These are phyloP conservation scores for Drosophila pseudotakahashii DNA, from an alignment of 2,888 invertebrate species.

Conservation along the genomic window DNA sequence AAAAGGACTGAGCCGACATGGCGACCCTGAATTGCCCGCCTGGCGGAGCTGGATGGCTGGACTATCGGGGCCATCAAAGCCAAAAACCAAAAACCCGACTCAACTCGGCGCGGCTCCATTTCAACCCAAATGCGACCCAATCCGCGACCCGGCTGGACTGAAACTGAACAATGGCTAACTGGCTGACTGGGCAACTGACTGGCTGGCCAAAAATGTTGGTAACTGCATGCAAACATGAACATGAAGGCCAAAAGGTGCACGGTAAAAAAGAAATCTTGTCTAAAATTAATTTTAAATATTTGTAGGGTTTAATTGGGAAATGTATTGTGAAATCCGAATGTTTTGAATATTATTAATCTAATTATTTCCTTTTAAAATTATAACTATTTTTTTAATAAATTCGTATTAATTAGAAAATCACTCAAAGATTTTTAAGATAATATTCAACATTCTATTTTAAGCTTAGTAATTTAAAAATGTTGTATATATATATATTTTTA, in stretches of 20 bases:
- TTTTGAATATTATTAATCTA: too few species aligned
- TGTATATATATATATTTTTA: too few species aligned
- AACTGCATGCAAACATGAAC: slow-evolving; percentile 68
- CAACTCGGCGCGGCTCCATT: slow-evolving; percentile 14
- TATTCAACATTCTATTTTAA: too few species aligned
- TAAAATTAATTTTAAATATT: neutral
- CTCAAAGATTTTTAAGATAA: too few species aligned
- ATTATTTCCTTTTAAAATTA: too few species aligned
- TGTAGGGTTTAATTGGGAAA: too few species aligned
- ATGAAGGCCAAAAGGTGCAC: slow-evolving; percentile 58
- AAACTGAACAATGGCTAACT: slow-evolving; percentile 42
- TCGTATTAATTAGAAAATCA: too few species aligned
- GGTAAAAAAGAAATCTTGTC: slow-evolving; percentile 4
- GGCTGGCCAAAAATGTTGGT: slow-evolving; percentile 58
- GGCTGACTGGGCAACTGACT: slow-evolving; percentile 2
- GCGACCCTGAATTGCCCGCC: slow-evolving; percentile 9
- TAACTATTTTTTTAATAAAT: too few species aligned
- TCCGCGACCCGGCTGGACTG: slow-evolving; percentile 27
- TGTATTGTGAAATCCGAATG: too few species aligned
- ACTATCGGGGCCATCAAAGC: slow-evolving; percentile 37
- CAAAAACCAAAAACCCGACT: slow-evolving; percentile 25
- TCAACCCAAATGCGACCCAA: slow-evolving; percentile 23
- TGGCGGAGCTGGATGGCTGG: slow-evolving; percentile 18
- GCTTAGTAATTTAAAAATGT: too few species aligned
- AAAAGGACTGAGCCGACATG: slow-evolving; percentile 25